Conservation (phyloP, 30 jellyfish, hydroid and myxozoan genomes). For the Nemopilema nomurai region DNA sequence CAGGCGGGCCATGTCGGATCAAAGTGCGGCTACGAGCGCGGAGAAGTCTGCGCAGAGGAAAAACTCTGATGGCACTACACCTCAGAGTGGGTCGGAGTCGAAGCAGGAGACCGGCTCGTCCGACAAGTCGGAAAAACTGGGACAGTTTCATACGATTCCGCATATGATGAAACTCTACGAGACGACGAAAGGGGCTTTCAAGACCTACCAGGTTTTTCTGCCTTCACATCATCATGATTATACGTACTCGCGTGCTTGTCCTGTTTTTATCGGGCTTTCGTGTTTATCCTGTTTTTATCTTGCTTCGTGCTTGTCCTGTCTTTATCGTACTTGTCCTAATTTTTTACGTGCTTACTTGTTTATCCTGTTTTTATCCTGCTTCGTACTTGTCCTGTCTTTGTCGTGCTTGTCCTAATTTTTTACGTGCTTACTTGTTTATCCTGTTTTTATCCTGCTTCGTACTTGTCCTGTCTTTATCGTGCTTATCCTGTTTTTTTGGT, state of each 20-base stretch:
- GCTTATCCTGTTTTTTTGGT: no score
- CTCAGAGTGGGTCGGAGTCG: constrained; percentile 51
- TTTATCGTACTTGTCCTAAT: no score
- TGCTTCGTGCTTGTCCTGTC: no score
- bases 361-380: no score
- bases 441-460: no score
- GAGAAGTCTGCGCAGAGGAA: constrained; percentile 63
- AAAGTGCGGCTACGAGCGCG: constrained; percentile 29
- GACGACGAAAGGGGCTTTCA: constrained; percentile 83
- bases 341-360: no score
- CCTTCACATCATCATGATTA: neutral
- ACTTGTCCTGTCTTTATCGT: no score
- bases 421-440: neutral
- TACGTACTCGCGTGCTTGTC: neutral
- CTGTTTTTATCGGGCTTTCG: no score
- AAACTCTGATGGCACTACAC: constrained; percentile 55
- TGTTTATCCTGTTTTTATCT: no score
- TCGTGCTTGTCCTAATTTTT: no score
- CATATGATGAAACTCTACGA: constrained; percentile 81
- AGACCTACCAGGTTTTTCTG: constrained; percentile 75
- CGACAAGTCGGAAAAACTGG: constrained; percentile 86
- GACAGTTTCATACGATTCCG: constrained; percentile 74
- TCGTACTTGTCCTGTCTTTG: no score
- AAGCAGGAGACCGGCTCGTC: constrained; percentile 35
- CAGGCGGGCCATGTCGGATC: constrained; percentile 62